phyloP scores from a whole-genome alignment of 2,797 vertebrate species.

The Fringilla coelebs region DNA sequence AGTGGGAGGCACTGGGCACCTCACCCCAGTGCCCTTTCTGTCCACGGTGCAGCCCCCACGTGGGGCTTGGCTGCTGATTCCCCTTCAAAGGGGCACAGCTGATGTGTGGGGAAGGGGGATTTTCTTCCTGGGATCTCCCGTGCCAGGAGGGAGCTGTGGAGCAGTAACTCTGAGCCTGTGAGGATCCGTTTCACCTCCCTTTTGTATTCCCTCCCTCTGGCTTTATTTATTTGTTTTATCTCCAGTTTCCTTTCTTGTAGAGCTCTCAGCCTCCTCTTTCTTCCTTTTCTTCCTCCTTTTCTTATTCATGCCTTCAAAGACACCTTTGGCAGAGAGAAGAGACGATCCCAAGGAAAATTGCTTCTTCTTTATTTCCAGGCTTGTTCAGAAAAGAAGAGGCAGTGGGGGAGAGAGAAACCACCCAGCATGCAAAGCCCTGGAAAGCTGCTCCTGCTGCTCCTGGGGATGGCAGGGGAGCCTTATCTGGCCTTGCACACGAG shows the following conservation, averaged over 20 bases:
- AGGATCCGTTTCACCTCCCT: neutral
- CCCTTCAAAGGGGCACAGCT: accelerated
- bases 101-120: accelerated
- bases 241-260: neutral
- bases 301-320: neutral
- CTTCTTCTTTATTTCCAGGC: neutral
- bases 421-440: neutral
- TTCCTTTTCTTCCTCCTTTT: neutral
- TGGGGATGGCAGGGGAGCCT: slow-evolving; percentile 35
- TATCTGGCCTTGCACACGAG: slow-evolving; percentile 65
- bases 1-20: neutral
- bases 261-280: neutral
- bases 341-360: neutral
- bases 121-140: neutral
- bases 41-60: neutral
- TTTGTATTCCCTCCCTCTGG: neutral
- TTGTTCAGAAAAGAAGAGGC: neutral
- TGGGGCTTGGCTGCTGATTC: neutral
- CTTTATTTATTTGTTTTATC: neutral
- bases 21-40: neutral
- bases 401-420: neutral
- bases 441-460: slow-evolving; percentile 18
- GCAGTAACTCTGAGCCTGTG: neutral
- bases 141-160: neutral
- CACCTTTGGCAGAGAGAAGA: neutral